Evolutionary conservation across 2,888 invertebrate genomes (phyloP).

Genomic region (Chrysina gloriosa): DNA sequence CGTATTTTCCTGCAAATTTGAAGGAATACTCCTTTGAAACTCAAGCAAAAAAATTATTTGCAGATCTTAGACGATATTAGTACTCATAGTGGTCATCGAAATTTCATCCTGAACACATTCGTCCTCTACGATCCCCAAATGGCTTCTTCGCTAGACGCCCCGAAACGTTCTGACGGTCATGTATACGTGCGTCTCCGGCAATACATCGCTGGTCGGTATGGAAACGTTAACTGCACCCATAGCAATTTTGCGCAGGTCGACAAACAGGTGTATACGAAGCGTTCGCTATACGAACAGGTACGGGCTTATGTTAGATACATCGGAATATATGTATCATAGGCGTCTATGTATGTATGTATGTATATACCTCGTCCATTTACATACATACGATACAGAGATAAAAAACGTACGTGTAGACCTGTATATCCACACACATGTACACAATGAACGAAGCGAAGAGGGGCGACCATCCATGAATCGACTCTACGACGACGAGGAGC

Average conservation of each 20-base stretch:
- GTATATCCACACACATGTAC: constrained; percentile 4
- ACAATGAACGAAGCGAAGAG: constrained; percentile 48
- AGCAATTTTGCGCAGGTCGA: constrained; percentile 23
- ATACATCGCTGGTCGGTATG: neutral
- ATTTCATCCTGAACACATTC: too few species aligned
- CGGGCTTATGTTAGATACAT: too few species aligned
- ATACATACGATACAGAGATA: neutral
- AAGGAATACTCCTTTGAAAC: too few species aligned
- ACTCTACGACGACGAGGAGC: constrained; percentile 44
- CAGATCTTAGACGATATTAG: too few species aligned
- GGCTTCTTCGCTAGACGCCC: too few species aligned
- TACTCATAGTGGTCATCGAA: too few species aligned
- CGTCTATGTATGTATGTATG: neutral
- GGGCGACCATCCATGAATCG: constrained; percentile 52
- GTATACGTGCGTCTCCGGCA: too few species aligned
- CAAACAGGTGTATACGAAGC: constrained; percentile 20
- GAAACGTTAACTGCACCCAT: neutral
- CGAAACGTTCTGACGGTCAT: too few species aligned
- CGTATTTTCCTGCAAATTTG: too few species aligned
- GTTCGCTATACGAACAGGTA: neutral
- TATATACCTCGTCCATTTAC: neutral
- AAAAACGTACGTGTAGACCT: neutral
- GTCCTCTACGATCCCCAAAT: too few species aligned
- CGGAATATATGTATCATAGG: neutral
- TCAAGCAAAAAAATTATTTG: too few species aligned